Evolutionary conservation across 1,140 invertebrate species (phyloP), one percentile per base, ranked within the genome.

Genomic region (Notospermus geniculatus): DNA sequence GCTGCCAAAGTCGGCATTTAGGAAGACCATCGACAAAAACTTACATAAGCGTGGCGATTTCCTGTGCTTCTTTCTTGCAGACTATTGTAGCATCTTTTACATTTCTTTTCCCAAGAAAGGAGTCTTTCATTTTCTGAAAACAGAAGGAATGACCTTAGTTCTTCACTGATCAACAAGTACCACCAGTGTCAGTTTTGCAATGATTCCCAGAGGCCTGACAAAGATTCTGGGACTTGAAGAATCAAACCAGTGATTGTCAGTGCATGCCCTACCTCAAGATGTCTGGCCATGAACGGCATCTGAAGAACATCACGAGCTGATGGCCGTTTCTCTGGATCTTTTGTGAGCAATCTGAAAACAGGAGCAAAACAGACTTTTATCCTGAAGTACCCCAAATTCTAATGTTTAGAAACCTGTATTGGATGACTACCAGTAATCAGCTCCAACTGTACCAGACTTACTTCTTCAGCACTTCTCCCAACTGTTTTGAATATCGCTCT

Each of bases 311-410:
- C 79, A 62, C 69, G 66, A n/a, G 77, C 76, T 30, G 72, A 71
- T 41, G 79, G 79, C 57, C 80, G 62, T 28, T 73, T 67, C 1
- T 70, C 68, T 54, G 76, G 79, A 59, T 80, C 73, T 64, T 79
- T 81, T 5, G 64, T 71, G 19, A 80, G 63, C 69, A 81, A 75
- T 65, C 80, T 82, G 52, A 9, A 72, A 69, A 60, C 15, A 60
- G 9, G 2, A 55, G 45, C n/a, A n/a, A n/a, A n/a, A n/a, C n/a
- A n/a, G n/a, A n/a, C n/a, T n/a, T n/a, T n/a, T n/a, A n/a, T n/a
- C n/a, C n/a, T n/a, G n/a, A n/a, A n/a, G n/a, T n/a, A n/a, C n/a
- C n/a, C n/a, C n/a, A n/a, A n/a, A n/a, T n/a, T n/a, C n/a, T n/a
- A n/a, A n/a, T n/a, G n/a, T n/a, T n/a, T n/a, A n/a, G n/a, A n/a